These are phyloP conservation scores for Vicugna pacos DNA, from an alignment of 2,113 vertebrate species.

Conservation along the genomic window DNA sequence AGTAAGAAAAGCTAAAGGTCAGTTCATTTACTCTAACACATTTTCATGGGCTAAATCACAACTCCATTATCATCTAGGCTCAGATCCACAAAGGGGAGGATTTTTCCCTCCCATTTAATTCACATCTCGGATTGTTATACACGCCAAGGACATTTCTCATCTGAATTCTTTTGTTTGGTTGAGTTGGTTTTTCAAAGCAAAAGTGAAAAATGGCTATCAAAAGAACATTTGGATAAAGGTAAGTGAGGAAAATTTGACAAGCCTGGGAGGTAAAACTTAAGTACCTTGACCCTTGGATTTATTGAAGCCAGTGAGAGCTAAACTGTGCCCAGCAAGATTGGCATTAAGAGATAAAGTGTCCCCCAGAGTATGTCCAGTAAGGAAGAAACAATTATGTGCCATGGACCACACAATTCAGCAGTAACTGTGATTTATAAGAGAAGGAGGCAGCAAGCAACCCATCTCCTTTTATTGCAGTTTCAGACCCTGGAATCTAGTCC, in stretches of 20 bases:
- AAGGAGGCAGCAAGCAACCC: neutral
- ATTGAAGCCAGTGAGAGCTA: neutral
- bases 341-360: conserved; percentile 26
- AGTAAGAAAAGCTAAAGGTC: conserved; percentile 53
- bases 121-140: neutral
- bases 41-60: conserved; percentile 50
- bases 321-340: neutral
- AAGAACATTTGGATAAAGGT: conserved; percentile 35
- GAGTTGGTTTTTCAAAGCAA: conserved; percentile 54
- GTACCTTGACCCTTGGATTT: conserved; percentile 9
- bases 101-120: conserved; percentile 44
- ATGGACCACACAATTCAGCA: neutral
- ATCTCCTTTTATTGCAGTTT: neutral
- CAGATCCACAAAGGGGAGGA: neutral
- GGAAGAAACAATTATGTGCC: neutral
- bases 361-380: neutral
- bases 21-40: conserved; percentile 12
- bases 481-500: neutral
- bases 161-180: conserved; percentile 38
- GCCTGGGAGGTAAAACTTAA: conserved; percentile 39
- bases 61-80: conserved; percentile 39
- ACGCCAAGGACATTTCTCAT: conserved; percentile 59
- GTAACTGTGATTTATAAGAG: neutral
- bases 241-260: conserved; percentile 47
- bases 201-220: conserved; percentile 29